Percentiles rank a stretch among this genome's conserved stretches.
phyloP scores from a whole-genome alignment of 2,888 invertebrate genomes.

The Dendrolimus houi region DNA sequence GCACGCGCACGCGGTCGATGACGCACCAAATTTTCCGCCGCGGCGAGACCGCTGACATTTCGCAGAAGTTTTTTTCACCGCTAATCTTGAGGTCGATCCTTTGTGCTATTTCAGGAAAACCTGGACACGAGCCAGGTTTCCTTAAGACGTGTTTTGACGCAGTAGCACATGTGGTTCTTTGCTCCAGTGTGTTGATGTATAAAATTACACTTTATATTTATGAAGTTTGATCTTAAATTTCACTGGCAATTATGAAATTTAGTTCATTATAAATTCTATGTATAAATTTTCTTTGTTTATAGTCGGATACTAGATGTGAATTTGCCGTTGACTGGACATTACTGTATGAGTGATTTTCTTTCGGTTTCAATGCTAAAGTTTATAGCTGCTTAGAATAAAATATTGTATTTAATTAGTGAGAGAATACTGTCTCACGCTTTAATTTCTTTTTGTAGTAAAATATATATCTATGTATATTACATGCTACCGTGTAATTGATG shows the following conservation, averaged over 20 bases:
- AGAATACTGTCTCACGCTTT: too few relatives aligned
- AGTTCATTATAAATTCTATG: neutral
- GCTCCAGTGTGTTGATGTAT: slow-evolving; percentile 27
- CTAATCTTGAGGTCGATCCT: slow-evolving; percentile 63
- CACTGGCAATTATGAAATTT: too few relatives aligned
- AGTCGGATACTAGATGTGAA: slow-evolving; percentile 31
- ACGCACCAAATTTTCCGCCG: slow-evolving; percentile 61
- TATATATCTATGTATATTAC: too few relatives aligned
- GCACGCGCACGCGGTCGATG: slow-evolving; percentile 30
- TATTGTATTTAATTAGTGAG: too few relatives aligned
- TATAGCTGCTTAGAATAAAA: neutral
- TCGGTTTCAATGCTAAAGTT: slow-evolving; percentile 18
- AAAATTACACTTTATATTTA: neutral
- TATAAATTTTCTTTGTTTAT: slow-evolving; percentile 39
- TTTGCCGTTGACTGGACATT: slow-evolving; percentile 20
- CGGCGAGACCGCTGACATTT: slow-evolving; percentile 51
- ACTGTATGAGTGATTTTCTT: slow-evolving; percentile 15
- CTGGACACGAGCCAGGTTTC: slow-evolving; percentile 58
- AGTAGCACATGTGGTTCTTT: slow-evolving; percentile 51
- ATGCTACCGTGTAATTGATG: too few relatives aligned
- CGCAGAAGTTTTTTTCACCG: slow-evolving; percentile 61
- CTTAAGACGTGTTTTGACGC: slow-evolving; percentile 44
- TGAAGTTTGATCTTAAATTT: too few relatives aligned
- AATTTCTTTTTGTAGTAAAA: too few relatives aligned
- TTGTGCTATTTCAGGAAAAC: slow-evolving; percentile 74